These are phyloP conservation scores for Thelaira solivaga DNA, from an alignment of 2,888 invertebrate genomes.

Conservation along the genomic window DNA sequence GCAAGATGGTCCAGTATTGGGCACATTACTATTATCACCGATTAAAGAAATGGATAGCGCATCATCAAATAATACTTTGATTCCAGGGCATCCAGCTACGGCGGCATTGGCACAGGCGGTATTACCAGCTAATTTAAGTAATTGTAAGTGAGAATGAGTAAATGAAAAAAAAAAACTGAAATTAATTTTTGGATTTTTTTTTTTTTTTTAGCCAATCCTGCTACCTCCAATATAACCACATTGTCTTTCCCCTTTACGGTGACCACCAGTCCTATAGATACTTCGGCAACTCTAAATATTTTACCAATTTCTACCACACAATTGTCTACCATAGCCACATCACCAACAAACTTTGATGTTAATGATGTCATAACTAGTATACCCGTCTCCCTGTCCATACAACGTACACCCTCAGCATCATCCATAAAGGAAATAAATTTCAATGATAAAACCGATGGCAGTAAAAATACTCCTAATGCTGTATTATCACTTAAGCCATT, in stretches of 20 bases:
- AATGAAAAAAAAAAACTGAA: not conserved
- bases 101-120: conserved; percentile 89
- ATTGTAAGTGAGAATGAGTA: conserved; percentile 32
- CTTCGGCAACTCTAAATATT: conserved; percentile 73
- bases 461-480: conserved; percentile 65
- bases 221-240: conserved; percentile 72
- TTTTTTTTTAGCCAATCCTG: conserved; percentile 64
- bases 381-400: conserved; percentile 73
- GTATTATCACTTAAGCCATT: conserved; percentile 70
- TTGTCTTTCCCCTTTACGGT: conserved; percentile 76
- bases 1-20: conserved; percentile 85
- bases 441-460: conserved; percentile 52
- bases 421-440: conserved; percentile 70
- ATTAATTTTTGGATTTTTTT: too few species aligned
- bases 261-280: conserved; percentile 69
- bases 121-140: conserved; percentile 77
- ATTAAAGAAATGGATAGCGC: conserved; percentile 90
- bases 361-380: conserved; percentile 71
- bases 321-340: conserved; percentile 71
- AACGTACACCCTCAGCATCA: conserved; percentile 69
- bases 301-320: conserved; percentile 69
- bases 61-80: conserved; percentile 85
- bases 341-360: conserved; percentile 68
- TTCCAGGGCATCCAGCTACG: conserved; percentile 85
- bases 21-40: conserved; percentile 87